phyloP scores from a whole-genome alignment of 1,140 invertebrate genomes.

The Spodoptera frugiperda region DNA sequence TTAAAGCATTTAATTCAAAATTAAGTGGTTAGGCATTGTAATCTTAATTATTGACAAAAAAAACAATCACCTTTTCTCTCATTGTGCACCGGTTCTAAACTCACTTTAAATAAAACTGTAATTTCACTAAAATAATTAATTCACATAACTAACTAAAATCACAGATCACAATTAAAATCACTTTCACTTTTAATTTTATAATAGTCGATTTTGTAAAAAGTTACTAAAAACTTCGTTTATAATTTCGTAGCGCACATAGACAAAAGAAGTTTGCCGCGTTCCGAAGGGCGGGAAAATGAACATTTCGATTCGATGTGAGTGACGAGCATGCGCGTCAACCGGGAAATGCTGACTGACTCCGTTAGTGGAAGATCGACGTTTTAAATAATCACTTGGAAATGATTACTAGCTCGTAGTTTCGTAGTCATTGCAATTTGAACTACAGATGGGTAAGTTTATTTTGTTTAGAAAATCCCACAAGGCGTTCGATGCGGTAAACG shows the following conservation, averaged over 20 bases:
- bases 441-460: no score
- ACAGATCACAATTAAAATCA: constrained; percentile 25
- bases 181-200: constrained; percentile 16
- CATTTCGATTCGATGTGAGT: constrained; percentile 65
- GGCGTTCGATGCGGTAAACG: not conserved
- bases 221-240: constrained; percentile 45
- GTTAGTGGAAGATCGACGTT: constrained; percentile 47
- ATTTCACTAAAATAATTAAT: not conserved
- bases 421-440: constrained; percentile 37
- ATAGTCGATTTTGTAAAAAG: constrained; percentile 1
- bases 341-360: constrained; percentile 62
- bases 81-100: not conserved
- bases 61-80: constrained; percentile 32
- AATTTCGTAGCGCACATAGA: constrained; percentile 40
- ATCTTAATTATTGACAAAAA: not conserved
- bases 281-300: constrained; percentile 52
- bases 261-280: constrained; percentile 46
- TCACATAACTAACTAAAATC: constrained; percentile 20
- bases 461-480: constrained; percentile 1
- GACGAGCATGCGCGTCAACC: constrained; percentile 61
- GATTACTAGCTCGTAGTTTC: constrained; percentile 24
- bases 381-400: constrained; percentile 54
- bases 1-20: not conserved
- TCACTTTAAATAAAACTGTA: constrained; percentile 11
- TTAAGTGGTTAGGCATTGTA: not conserved